Percentiles rank a stretch among this genome's conserved stretches.
Evolutionary conservation across 2,797 vertebrate genomes (phyloP).

Genomic region (Cyprinodon diabolis): DNA sequence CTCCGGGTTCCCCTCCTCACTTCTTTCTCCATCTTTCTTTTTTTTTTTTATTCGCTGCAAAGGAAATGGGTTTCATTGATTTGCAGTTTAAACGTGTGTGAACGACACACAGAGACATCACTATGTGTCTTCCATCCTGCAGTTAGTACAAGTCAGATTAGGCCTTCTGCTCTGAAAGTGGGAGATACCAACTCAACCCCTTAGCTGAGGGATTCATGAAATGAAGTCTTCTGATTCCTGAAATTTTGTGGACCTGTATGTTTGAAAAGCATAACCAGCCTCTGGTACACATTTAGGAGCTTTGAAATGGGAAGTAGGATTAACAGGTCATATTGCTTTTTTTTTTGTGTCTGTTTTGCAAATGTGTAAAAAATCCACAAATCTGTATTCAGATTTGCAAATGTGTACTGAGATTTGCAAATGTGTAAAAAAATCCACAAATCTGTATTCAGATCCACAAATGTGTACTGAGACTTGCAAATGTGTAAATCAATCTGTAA

Average conservation of each 20-base stretch:
- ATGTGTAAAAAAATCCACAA: too few relatives aligned
- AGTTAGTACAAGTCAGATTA: conserved; percentile 60
- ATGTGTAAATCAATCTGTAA: too few relatives aligned
- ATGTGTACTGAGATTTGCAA: too few relatives aligned
- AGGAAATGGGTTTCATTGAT: conserved; percentile 70
- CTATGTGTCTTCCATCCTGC: conserved; percentile 22
- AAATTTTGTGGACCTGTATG: conserved; percentile 15
- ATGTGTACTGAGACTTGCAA: too few relatives aligned
- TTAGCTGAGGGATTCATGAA: conserved; percentile 43
- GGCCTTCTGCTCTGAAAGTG: conserved; percentile 37
- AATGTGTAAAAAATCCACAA: too few relatives aligned
- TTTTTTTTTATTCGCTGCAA: conserved; percentile 36
- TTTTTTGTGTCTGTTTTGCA: too few relatives aligned
- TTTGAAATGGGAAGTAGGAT: neutral
- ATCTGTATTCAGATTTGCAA: too few relatives aligned
- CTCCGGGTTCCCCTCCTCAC: neutral
- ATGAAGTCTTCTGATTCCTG: conserved; percentile 23
- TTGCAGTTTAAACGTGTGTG: conserved; percentile 41
- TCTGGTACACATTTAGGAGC: neutral
- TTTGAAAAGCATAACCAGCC: conserved; percentile 2
- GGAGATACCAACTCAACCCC: conserved; percentile 45
- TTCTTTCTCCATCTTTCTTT: conserved; percentile 16
- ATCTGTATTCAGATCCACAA: too few relatives aligned
- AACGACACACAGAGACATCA: conserved; percentile 24
- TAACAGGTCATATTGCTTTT: too few relatives aligned